Conservation (phyloP, 2,797 vertebrate species). For the Tangara arthus region DNA sequence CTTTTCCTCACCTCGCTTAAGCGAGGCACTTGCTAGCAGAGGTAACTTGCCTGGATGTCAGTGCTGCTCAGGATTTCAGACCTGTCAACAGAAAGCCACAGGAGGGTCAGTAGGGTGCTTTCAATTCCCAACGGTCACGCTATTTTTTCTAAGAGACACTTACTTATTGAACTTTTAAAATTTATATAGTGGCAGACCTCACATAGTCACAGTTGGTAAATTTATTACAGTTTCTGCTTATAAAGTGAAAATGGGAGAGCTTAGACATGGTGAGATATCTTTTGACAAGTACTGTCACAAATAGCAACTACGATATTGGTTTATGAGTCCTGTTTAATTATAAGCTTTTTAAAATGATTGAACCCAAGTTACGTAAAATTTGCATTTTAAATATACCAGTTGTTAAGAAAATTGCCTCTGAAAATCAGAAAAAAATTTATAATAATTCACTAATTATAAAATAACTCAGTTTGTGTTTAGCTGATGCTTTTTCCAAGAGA, state of each 20-base stretch:
- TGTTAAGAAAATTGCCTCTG: not conserved
- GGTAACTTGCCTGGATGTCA: not conserved
- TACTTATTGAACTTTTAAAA: not conserved
- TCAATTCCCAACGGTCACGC: accelerated
- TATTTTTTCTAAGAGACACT: not conserved
- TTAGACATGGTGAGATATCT: not conserved
- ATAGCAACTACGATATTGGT: not conserved
- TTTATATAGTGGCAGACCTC: not conserved
- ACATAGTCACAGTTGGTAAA: not conserved
- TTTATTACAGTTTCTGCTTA: not conserved
- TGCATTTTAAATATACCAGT: not conserved
- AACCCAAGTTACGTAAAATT: not conserved
- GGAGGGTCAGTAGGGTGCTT: not conserved
- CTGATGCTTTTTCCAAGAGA: not conserved
- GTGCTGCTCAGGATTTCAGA: not conserved
- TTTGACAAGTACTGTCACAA: not conserved
- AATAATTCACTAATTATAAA: not conserved
- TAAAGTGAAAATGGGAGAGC: not conserved
- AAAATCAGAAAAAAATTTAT: not conserved
- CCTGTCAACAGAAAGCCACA: not conserved
- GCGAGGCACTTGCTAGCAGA: not conserved
- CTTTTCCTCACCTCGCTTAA: not conserved
- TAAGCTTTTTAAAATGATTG: not conserved
- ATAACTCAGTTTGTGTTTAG: not conserved
- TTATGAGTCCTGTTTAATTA: not conserved